Conservation (phyloP, 2,888 invertebrate species). For the Apotomis turbidana region DNA sequence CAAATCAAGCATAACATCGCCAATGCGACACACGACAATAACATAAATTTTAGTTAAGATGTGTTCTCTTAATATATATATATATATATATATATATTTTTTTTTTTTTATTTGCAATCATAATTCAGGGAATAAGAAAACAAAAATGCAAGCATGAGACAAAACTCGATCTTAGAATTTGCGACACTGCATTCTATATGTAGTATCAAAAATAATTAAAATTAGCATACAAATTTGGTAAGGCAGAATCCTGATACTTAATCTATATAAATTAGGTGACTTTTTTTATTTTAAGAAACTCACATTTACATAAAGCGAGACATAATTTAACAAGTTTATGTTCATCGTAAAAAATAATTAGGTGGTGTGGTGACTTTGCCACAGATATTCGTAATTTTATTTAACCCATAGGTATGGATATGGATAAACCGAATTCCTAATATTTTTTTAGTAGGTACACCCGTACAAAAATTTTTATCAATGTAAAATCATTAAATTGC, state of each 20-base stretch:
- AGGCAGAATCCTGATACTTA: background rate
- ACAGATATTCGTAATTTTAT: background rate
- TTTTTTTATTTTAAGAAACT: background rate
- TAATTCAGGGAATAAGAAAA: no score
- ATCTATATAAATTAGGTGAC: background rate
- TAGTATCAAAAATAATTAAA: slow-evolving; percentile 4
- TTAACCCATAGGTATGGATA: background rate
- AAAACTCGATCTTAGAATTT: no score
- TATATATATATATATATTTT: no score
- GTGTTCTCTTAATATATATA: no score
- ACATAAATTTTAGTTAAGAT: background rate
- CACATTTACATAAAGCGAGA: background rate
- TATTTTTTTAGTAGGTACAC: no score
- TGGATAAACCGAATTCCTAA: no score
- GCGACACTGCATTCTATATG: no score
- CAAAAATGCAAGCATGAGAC: no score
- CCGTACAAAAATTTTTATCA: no score
- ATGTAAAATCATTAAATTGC: no score
- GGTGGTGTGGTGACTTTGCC: background rate
- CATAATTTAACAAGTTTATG: slow-evolving; percentile 22
- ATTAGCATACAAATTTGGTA: slow-evolving; percentile 26
- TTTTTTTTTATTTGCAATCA: no score
- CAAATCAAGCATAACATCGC: background rate
- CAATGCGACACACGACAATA: background rate
- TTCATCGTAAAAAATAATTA: slow-evolving; percentile 21